Conservation (phyloP, 2,888 invertebrate genomes). For the Sminthurinus aureus region DNA sequence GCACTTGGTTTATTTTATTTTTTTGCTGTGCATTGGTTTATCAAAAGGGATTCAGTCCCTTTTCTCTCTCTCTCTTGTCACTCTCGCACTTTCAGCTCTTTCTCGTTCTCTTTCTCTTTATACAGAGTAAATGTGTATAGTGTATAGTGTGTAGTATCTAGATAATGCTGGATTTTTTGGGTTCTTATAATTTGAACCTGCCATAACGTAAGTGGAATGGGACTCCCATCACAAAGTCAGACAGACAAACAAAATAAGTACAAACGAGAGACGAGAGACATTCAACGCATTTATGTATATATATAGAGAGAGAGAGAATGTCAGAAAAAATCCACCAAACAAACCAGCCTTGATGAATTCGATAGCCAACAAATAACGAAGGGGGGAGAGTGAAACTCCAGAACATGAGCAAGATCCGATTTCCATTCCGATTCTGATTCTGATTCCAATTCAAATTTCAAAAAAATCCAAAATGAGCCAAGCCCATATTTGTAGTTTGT, state of each 20-base stretch:
- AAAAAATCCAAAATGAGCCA: background rate
- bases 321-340: slow-evolving; percentile 36
- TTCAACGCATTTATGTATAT: background rate
- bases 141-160: background rate
- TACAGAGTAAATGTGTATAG: background rate
- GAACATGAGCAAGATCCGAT: background rate
- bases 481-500: too few relatives aligned
- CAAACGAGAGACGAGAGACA: too few relatives aligned
- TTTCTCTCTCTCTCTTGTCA: background rate
- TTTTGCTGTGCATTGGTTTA: background rate
- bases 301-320: background rate
- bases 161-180: background rate
- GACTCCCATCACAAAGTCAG: slow-evolving; percentile 16
- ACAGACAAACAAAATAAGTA: background rate
- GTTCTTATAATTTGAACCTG: slow-evolving; percentile 10
- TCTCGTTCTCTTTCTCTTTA: background rate
- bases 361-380: slow-evolving; percentile 6
- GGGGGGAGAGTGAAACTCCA: background rate
- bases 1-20: slow-evolving; percentile 10
- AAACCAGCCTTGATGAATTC: slow-evolving; percentile 38
- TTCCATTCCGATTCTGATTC: background rate
- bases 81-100: background rate
- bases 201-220: background rate
- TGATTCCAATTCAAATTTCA: background rate
- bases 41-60: background rate